Evolutionary conservation across 2,888 invertebrate genomes (phyloP).

Genomic region (Perizoma affinitatum): DNA sequence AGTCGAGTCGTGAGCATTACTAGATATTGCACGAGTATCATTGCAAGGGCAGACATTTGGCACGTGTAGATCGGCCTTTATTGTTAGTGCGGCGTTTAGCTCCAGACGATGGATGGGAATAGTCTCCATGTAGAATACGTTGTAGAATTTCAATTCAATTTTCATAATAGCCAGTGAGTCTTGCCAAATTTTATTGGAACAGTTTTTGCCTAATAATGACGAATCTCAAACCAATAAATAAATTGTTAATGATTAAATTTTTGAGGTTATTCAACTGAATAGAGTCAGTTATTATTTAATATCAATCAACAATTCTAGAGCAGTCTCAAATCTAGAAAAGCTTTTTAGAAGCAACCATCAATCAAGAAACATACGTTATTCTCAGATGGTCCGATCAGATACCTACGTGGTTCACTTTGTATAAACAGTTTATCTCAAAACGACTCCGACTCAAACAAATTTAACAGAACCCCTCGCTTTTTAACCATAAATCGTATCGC

Average conservation of each 20-base stretch:
- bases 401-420: constrained; percentile 21
- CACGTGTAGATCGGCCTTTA: constrained; percentile 27
- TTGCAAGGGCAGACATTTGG: constrained; percentile 30
- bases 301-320: too few species aligned
- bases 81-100: constrained; percentile 27
- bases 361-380: constrained; percentile 14
- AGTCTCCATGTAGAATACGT: constrained; percentile 10
- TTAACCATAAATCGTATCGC: constrained; percentile 37
- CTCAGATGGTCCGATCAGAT: constrained; percentile 19
- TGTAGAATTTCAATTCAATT: constrained; percentile 20
- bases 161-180: constrained; percentile 11
- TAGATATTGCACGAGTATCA: constrained; percentile 22
- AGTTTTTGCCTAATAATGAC: too few species aligned
- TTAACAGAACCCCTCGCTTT: constrained; percentile 22
- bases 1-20: constrained; percentile 14
- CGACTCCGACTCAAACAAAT: constrained; percentile 24
- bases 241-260: too few species aligned
- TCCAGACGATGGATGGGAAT: constrained; percentile 18
- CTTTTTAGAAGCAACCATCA: neutral
- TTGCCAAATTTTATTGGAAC: constrained; percentile 8
- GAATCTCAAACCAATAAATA: too few species aligned
- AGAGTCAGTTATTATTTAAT: too few species aligned
- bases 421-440: constrained; percentile 27
- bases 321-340: too few species aligned
- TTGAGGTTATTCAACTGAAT: too few species aligned